phyloP scores from a whole-genome alignment of 2,888 invertebrate species.

The Morpho deidamia region DNA sequence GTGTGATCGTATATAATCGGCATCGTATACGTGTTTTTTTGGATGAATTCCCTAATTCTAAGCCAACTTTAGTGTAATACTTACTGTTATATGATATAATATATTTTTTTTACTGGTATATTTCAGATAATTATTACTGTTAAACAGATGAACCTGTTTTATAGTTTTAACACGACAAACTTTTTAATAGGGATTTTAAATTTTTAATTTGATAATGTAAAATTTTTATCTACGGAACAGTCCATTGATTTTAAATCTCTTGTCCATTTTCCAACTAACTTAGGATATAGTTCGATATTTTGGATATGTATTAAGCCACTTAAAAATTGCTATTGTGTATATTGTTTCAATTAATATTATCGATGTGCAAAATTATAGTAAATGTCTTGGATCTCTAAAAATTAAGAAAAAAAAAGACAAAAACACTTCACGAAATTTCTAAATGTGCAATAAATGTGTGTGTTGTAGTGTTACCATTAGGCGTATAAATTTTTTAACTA shows the following conservation, averaged over 20 bases:
- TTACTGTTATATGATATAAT: conserved; percentile 63
- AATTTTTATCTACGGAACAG: conserved; percentile 47
- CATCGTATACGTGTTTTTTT: too few species aligned
- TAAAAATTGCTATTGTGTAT: conserved; percentile 73
- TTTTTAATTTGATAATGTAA: conserved; percentile 39
- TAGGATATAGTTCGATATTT: conserved; percentile 74
- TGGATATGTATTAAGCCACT: conserved; percentile 75
- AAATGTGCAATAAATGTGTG: conserved; percentile 80
- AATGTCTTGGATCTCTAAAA: conserved; percentile 78
- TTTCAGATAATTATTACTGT: conserved; percentile 75
- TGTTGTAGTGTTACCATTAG: conserved; percentile 79
- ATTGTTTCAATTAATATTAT: conserved; percentile 67
- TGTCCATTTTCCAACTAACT: conserved; percentile 75
- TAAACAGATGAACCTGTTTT: conserved; percentile 67
- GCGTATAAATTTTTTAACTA: conserved; percentile 64
- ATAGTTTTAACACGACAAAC: conserved; percentile 63
- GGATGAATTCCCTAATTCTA: conserved; percentile 29
- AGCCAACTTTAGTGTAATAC: conserved; percentile 54
- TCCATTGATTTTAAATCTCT: conserved; percentile 64
- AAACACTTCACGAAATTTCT: conserved; percentile 78
- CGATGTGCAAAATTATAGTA: conserved; percentile 78
- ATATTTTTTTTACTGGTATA: conserved; percentile 74
- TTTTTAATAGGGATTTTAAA: conserved; percentile 55
- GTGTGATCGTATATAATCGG: too few species aligned
- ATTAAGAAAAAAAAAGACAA: conserved; percentile 74